Base-by-base conservation (phyloP, 1,140 invertebrate genomes). In the Eumeta japonica region DNA sequence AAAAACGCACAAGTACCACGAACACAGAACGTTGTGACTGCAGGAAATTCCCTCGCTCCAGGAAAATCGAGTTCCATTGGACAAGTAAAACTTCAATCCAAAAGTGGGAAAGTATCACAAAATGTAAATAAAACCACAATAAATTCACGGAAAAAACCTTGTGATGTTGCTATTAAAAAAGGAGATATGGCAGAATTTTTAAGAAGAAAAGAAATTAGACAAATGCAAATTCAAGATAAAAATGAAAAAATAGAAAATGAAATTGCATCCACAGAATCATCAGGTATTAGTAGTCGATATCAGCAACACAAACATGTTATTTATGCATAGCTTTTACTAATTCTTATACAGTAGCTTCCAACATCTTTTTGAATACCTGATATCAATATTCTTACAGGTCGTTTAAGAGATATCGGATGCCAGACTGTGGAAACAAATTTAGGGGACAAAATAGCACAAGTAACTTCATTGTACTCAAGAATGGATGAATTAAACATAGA, bases 151-250 rank as follows among this genome's bases (percentile, higher is more conserved):
- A 70, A 61, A 48, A 62, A 61, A 41, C 37, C 37, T 10, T 37
- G 48, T 12, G 65, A 71, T 41, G 45, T 74, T 2, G 41, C 53
- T 33, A 62, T 74, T 16, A 74, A 74, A 41, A 74, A 74, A 46
- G 70, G 70, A 16, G 70, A 74, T 15, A 74, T 74, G 70, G 64
- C 70, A 2, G 70, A 74, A 28, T 74, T 74, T 43, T 37, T 74
- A 3, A 61, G 58, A 41, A 48, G 66, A 5, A 74, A 74, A 50
- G 66, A 74, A 28, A 30, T 60, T 35, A 51, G 58, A 45, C 56
- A 57, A 29, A 16, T 33, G 14, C 59, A 62, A 15, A 41, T 43
- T 13, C 39, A 35, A 3, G 57, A 58, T 12, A 48, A 52, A 13
- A 45, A 38, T 11, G 28, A 28, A 16, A 37, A 28, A n/a, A 32